Percentiles rank a stretch among this genome's conserved stretches.
Evolutionary conservation across 2,888 invertebrate species (phyloP).

Genomic region (Lycophotia porphyrea): DNA sequence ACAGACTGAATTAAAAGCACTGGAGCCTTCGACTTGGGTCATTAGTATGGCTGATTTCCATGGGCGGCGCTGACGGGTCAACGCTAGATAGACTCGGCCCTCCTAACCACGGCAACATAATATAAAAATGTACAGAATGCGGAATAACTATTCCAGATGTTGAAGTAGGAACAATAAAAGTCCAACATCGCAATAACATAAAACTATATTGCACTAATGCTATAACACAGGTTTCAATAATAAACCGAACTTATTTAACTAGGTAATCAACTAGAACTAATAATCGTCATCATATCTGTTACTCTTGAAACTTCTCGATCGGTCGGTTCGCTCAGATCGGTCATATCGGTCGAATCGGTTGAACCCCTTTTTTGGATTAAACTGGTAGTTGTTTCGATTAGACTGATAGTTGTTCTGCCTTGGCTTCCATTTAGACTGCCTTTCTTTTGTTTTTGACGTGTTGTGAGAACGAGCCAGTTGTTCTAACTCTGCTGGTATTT

Average conservation of each 20-base stretch:
- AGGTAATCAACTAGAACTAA: slow-evolving; percentile 9
- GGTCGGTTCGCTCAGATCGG: neutral
- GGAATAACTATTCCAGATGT: too few species aligned
- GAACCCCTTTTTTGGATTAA: slow-evolving; percentile 61
- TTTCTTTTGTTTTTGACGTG: slow-evolving; percentile 71
- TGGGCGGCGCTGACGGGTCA: neutral
- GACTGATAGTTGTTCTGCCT: slow-evolving; percentile 71
- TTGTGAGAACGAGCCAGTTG: slow-evolving; percentile 76
- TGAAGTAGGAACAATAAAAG: slow-evolving; percentile 18
- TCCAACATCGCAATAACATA: slow-evolving; percentile 6
- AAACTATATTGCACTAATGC: slow-evolving; percentile 48
- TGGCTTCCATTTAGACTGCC: slow-evolving; percentile 70
- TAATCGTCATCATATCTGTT: slow-evolving; percentile 61
- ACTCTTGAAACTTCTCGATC: slow-evolving; percentile 35
- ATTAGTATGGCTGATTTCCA: neutral
- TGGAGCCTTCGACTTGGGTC: neutral
- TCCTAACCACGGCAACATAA: neutral
- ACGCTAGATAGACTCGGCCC: neutral
- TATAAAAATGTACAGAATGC: too few species aligned
- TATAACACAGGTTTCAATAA: slow-evolving; percentile 44
- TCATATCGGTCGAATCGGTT: slow-evolving; percentile 25
- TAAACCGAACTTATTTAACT: slow-evolving; percentile 13
- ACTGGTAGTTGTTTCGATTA: slow-evolving; percentile 66
- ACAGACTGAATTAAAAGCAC: neutral
- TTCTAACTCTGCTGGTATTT: slow-evolving; percentile 78